These are phyloP conservation scores for Amia ocellicauda DNA, from an alignment of 2,113 vertebrate species.

Conservation along the genomic window DNA sequence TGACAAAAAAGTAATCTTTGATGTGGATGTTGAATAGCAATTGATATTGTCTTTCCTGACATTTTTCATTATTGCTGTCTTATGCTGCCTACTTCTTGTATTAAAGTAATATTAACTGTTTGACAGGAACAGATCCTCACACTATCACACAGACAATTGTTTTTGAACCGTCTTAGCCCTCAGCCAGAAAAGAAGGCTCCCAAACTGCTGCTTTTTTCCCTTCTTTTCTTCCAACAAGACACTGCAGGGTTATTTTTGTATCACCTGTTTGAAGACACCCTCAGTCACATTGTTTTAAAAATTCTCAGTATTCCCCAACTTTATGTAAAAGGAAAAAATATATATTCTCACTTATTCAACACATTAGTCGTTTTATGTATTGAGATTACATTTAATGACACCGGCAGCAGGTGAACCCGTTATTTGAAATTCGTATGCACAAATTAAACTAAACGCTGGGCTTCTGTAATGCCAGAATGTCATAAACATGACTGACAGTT, in stretches of 20 bases:
- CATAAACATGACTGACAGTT: too few species aligned
- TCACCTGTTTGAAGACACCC: slow-evolving; percentile 10
- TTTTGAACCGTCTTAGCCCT: slow-evolving; percentile 75
- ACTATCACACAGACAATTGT: slow-evolving; percentile 90
- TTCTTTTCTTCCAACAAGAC: slow-evolving; percentile 55
- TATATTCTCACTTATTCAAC: neutral
- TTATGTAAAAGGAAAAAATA: neutral
- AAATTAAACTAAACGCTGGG: too few species aligned
- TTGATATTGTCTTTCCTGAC: slow-evolving; percentile 98
- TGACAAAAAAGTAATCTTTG: slow-evolving; percentile 89
- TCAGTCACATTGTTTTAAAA: neutral
- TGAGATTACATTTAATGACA: neutral
- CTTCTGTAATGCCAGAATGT: too few species aligned
- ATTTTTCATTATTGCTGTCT: slow-evolving; percentile 98
- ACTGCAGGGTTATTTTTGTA: neutral
- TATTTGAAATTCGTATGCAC: too few species aligned
- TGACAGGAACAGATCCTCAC: slow-evolving; percentile 89
- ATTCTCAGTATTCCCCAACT: neutral
- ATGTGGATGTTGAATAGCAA: slow-evolving; percentile 97
- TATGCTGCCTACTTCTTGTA: slow-evolving; percentile 88
- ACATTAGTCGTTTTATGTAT: neutral
- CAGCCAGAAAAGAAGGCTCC: slow-evolving; percentile 73
- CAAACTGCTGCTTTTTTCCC: slow-evolving; percentile 71
- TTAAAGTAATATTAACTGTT: slow-evolving; percentile 91
- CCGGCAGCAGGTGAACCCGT: slow-evolving; percentile 1